A percentile compares a stretch with the other conserved stretches of the same genome.
These are phyloP conservation scores for Agraylea sexmaculata DNA, from an alignment of 1,140 invertebrate genomes.

Conservation along the genomic window DNA sequence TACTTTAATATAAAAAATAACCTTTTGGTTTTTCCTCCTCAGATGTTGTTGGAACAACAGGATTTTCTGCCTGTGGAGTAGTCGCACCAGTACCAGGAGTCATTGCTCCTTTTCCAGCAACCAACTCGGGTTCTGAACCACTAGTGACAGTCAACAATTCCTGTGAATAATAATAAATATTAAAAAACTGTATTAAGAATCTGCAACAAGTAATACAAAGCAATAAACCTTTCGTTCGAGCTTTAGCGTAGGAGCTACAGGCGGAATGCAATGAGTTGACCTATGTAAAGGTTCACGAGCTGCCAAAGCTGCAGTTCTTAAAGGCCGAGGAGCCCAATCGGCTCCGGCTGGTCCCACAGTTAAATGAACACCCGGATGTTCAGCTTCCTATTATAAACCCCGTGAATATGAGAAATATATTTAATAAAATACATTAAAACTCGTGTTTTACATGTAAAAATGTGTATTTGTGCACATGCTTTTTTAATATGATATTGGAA, in stretches of 20 bases:
- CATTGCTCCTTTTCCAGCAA: conserved; percentile 12
- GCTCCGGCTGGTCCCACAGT: conserved; percentile 23
- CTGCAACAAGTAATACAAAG: neutral
- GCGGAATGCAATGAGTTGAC: conserved; percentile 37
- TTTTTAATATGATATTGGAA: too few relatives aligned
- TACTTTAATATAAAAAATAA: conserved; percentile 13
- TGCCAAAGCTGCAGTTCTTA: conserved; percentile 24
- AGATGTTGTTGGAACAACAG: conserved; percentile 21
- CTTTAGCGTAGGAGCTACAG: conserved; percentile 18
- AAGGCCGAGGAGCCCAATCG: conserved; percentile 29
- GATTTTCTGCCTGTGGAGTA: conserved; percentile 24
- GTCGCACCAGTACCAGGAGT: conserved; percentile 9
- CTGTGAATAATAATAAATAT: conserved; percentile 10
- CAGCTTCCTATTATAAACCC: conserved; percentile 16
- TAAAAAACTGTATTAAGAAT: neutral
- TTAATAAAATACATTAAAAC: too few relatives aligned
- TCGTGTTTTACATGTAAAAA: too few relatives aligned
- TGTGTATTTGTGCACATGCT: too few relatives aligned
- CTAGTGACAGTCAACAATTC: conserved; percentile 16
- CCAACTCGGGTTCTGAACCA: conserved; percentile 19
- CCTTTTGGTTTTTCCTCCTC: conserved; percentile 39
- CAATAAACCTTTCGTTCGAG: conserved; percentile 17
- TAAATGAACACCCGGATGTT: conserved; percentile 19
- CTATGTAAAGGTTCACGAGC: conserved; percentile 33
- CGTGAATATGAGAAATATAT: too few relatives aligned